phyloP scores from a whole-genome alignment of 2,797 vertebrate genomes.

The Choloepus didactylus region DNA sequence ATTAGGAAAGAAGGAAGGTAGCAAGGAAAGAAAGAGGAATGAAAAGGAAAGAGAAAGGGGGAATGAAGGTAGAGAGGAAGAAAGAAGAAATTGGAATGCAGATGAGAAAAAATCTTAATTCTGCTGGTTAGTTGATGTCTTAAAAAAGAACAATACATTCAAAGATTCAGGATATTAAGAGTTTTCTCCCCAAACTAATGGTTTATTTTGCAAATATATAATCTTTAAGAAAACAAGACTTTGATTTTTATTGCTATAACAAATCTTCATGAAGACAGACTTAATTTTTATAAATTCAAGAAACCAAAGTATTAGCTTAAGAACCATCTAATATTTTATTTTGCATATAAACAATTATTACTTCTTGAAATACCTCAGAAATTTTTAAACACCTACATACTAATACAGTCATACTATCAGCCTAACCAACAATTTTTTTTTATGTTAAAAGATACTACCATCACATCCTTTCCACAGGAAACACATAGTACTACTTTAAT shows the following conservation, averaged over 20 bases:
- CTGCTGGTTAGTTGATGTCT: background rate
- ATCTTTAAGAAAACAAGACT: background rate
- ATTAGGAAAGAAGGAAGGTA: background rate
- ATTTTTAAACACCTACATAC: background rate
- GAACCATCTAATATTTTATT: background rate
- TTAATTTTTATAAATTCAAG: background rate
- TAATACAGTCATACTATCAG: background rate
- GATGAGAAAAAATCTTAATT: background rate
- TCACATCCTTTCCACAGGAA: background rate
- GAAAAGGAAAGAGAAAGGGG: too few species aligned
- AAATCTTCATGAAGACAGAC: background rate
- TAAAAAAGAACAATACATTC: background rate
- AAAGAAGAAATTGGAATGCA: background rate
- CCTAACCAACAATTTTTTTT: background rate
- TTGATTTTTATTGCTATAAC: conserved; percentile 16
- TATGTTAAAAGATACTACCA: background rate
- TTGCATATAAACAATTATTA: background rate
- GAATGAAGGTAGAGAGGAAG: background rate
- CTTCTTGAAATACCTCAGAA: background rate
- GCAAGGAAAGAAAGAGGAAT: accelerated
- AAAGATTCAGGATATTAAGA: background rate
- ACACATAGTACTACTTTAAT: background rate
- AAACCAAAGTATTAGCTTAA: background rate
- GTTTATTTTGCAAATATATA: background rate
- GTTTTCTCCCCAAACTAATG: background rate